Percentiles rank a stretch among this genome's conserved stretches.
phyloP scores from a whole-genome alignment of 2,113 vertebrate genomes.

The Calyptomena viridis region DNA sequence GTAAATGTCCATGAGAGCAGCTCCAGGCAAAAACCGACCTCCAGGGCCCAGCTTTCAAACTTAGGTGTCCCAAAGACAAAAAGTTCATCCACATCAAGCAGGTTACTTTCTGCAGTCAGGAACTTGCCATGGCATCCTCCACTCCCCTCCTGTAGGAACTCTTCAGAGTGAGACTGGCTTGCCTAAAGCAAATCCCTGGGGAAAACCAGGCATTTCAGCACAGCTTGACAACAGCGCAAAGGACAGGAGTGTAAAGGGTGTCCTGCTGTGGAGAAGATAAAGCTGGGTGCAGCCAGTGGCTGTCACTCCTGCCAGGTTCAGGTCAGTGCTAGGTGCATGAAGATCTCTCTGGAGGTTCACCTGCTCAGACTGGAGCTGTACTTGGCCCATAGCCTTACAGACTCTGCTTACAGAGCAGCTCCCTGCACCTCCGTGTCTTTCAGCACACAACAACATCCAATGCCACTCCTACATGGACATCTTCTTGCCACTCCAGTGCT shows the following conservation, averaged over 20 bases:
- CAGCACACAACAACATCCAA: accelerated
- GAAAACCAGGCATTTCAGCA: not conserved
- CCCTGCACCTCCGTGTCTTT: not conserved
- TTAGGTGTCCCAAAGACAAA: not conserved
- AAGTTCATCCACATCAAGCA: accelerated
- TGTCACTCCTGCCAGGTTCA: not conserved
- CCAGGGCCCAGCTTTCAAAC: not conserved
- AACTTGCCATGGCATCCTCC: not conserved
- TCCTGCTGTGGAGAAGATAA: not conserved
- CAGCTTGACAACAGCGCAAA: accelerated
- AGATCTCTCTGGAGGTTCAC: not conserved
- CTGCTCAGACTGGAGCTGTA: not conserved
- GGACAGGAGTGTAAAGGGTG: not conserved
- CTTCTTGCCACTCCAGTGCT: not conserved
- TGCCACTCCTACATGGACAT: accelerated
- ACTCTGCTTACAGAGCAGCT: not conserved
- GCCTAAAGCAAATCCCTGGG: not conserved
- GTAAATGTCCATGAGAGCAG: accelerated
- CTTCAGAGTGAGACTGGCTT: not conserved
- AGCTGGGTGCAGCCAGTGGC: not conserved
- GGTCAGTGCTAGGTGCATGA: not conserved
- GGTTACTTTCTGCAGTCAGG: not conserved
- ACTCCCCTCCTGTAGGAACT: accelerated
- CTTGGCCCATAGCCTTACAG: not conserved
- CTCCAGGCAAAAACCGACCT: not conserved